Evolutionary conservation across 1,140 invertebrate genomes (phyloP), one percentile per base, ranked within the genome.

Genomic region (Colletes gigas): DNA sequence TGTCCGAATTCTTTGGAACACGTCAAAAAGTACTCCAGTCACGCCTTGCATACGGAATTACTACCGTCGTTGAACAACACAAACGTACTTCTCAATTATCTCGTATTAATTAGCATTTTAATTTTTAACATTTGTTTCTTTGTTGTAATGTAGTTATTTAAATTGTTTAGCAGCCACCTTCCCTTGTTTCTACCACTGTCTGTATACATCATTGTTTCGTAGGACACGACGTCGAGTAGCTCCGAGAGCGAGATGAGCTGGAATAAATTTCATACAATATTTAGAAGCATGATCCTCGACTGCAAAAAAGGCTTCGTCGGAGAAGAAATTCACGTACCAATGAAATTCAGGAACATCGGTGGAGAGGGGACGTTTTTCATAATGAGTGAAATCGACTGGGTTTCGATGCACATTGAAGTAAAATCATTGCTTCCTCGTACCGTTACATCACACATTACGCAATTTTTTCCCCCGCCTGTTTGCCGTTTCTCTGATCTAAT

Each of bases 371-470:
- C 71, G 69, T 92, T 93, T 84, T 91, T 92, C 59, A 72, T 91
- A 39, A 89, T 92, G 69, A 92, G 88, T 54, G 92, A 92, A 77
- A 82, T 87, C 10, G 90, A 92, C 57, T 93, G 92, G 92, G 83
- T 78, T 47, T 85, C 81, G 5, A 90, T 89, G 85, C 69, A 87
- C 54, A 86, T 92, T 19, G 66, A 84, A 74, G 91, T 90, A 82
- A 69, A 65, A 62, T 21, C 39, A 54, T 59, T 57, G 21, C 50
- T 50, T 15, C 2, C 3, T 55, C 14, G 4, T 10, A 30, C 8
- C 60, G 21, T 30, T 12, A n/a, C 65, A 3, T 5, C 12, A 19
- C 52, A 9, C 10, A 39, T 30, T 10, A 3, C 9, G 3, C 6
- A 19, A 21, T n/a, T 9, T 10, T 15, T 10, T 30, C 2, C 30